A percentile compares a stretch with the other conserved stretches of the same genome.
These are phyloP conservation scores for Oryzias celebensis DNA, from an alignment of 2,113 vertebrate genomes.

Conservation along the genomic window DNA sequence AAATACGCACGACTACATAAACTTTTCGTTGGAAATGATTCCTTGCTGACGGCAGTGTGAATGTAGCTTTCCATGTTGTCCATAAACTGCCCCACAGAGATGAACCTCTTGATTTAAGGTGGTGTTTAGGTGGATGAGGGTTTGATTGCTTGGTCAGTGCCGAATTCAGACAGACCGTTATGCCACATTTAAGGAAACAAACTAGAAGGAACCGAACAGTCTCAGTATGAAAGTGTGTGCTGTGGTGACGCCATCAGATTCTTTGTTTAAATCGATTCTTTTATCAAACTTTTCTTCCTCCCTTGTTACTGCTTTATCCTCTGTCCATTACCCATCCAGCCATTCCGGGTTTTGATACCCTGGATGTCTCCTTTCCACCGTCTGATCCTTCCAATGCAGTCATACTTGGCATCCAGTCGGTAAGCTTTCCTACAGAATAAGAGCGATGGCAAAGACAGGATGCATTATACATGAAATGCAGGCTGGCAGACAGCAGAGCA, in stretches of 20 bases:
- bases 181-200: no score
- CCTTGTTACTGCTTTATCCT: background rate
- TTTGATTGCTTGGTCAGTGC: no score
- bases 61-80: no score
- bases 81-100: no score
- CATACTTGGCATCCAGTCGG: slow-evolving; percentile 56
- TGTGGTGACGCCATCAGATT: background rate
- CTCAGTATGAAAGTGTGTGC: background rate
- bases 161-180: no score
- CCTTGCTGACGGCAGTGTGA: no score
- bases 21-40: no score
- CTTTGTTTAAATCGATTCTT: background rate
- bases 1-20: no score
- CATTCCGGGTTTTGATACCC: slow-evolving; percentile 1
- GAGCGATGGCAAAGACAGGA: slow-evolving; percentile 41
- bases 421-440: slow-evolving; percentile 41
- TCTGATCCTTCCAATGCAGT: slow-evolving; percentile 39
- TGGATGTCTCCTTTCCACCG: background rate
- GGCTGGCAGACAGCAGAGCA: slow-evolving; percentile 53
- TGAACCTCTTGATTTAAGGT: no score
- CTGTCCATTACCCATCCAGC: background rate
- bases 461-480: slow-evolving; percentile 73
- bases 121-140: no score
- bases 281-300: background rate
- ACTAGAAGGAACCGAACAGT: no score